A percentile compares a stretch with the other conserved stretches of the same genome.
These are phyloP conservation scores for Chloroceryle inda DNA, from an alignment of 2,797 vertebrate genomes.

Conservation along the genomic window DNA sequence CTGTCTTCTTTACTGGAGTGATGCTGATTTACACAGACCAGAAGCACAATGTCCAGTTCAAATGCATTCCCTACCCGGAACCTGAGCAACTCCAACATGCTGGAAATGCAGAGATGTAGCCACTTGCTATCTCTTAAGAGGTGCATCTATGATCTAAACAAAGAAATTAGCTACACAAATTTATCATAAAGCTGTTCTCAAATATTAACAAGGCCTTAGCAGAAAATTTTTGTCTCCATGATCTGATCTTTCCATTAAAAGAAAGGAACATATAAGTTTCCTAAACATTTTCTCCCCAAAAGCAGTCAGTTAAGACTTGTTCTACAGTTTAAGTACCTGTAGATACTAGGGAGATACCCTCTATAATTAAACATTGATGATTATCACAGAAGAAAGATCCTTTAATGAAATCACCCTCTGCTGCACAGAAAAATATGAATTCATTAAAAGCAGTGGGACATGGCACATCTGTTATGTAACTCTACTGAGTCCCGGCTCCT, in stretches of 20 bases:
- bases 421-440: background rate
- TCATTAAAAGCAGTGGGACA: background rate
- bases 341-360: background rate
- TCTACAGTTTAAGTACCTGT: background rate
- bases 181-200: background rate
- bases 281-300: background rate
- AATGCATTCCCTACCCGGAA: background rate
- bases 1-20: background rate
- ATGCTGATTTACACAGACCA: background rate
- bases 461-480: background rate
- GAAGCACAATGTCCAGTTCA: background rate
- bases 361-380: background rate
- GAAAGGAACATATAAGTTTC: accelerated
- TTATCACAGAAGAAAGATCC: background rate
- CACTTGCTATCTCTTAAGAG: background rate
- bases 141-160: background rate
- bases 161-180: background rate
- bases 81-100: background rate
- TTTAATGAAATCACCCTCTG: background rate
- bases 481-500: background rate
- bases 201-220: background rate
- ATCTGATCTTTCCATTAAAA: background rate
- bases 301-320: background rate
- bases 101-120: background rate
- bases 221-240: background rate